Evolutionary conservation across 2,797 vertebrate genomes (phyloP), one percentile per base, ranked within the genome.

Genomic region (Pseudochirops cupreus): DNA sequence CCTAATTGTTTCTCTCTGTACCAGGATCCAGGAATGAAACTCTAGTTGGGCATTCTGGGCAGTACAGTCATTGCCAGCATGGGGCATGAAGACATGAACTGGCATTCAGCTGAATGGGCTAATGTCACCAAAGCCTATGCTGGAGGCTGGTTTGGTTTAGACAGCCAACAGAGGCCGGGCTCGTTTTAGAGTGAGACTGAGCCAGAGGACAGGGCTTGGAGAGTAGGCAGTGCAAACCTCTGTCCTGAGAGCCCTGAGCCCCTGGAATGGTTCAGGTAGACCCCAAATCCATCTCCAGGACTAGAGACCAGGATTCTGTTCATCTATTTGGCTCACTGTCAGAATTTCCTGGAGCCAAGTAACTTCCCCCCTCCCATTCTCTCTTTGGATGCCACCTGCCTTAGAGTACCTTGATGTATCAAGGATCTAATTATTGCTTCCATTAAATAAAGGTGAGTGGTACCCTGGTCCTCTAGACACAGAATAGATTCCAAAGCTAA

Each of bases 311-410:
- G 26, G 74, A 87, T 96, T 97, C 92, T 90, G 74, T 87, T 50
- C 39, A 94, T 91, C 92, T 33, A 33, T 18, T 74, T 92, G 74
- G 56, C 67, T 92, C 67, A 18, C 33, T 56, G 11, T 95, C 90
- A 95, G 91, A 93, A 96, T 91, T 95, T 93, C 74, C 62, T 92
- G 21, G 18, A 46, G 67, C n/a, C 67, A 94, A 62, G 28, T 52
- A 29, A 55, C 54, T 55, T 13, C 91, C 87, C 94, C 94, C 59
- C 52, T 6, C 92, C 91, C 31, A 52, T 5, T 54, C 33, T 46
- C 46, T 46, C 13, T 50, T 91, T 93, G 13, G 58, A 91, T 97
- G 92, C 59, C 31, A 93, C 62, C 5, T 55, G 31, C 90, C 91
- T 95, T 82, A 91, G 92, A 54, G n/a, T 92, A 10, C 56, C 93